A percentile compares a stretch with the other conserved stretches of the same genome.
These are phyloP conservation scores for Entomobrya proxima DNA, from an alignment of 2,888 invertebrate genomes.

Conservation along the genomic window DNA sequence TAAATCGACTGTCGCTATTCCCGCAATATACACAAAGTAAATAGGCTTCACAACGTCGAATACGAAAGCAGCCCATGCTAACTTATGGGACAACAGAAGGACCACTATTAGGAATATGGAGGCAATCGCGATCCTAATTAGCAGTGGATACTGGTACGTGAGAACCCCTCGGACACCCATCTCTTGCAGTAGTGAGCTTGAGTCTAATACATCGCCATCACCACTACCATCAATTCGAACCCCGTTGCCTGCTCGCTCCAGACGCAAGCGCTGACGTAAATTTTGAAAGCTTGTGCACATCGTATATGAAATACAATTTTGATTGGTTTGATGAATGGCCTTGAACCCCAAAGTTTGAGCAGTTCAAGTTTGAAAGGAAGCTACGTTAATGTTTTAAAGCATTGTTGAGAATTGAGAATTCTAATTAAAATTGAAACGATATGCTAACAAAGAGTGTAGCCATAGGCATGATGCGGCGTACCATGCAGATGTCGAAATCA, in stretches of 20 bases:
- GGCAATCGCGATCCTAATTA: neutral
- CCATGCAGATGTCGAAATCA: too few species aligned
- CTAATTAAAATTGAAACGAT: neutral
- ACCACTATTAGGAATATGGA: neutral
- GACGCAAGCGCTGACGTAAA: neutral
- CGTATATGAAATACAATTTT: too few species aligned
- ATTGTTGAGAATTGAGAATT: neutral
- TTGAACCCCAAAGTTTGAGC: neutral
- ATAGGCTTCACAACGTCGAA: slow-evolving; percentile 34
- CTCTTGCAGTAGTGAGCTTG: neutral
- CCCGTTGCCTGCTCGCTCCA: neutral
- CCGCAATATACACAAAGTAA: slow-evolving; percentile 26
- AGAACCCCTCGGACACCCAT: neutral
- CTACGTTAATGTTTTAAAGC: neutral
- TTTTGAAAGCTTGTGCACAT: slow-evolving; percentile 12
- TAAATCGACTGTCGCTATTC: neutral
- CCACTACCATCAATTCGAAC: neutral
- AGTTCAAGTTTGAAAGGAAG: neutral
- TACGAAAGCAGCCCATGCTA: neutral
- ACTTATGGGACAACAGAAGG: neutral
- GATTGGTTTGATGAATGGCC: neutral
- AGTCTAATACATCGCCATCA: neutral
- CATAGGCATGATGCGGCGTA: too few species aligned
- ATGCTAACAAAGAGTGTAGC: neutral
- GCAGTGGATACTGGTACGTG: neutral